Conservation (phyloP, 2,113 vertebrate genomes). For the Laticauda colubrina region DNA sequence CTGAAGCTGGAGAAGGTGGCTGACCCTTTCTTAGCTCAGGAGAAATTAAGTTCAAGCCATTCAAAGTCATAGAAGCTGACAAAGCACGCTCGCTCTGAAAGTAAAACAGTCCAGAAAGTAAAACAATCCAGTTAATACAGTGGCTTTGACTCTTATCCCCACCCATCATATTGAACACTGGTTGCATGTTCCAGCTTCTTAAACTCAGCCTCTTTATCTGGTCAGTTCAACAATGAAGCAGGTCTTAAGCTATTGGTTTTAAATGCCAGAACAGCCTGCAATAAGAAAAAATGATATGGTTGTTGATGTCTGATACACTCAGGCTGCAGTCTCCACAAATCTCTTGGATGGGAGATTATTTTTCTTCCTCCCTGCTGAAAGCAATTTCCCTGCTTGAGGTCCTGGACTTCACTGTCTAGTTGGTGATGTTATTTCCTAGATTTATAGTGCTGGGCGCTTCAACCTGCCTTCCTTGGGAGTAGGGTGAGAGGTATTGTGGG, state of each 20-base stretch:
- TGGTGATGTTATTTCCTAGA: too few relatives aligned
- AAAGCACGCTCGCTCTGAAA: constrained; percentile 69
- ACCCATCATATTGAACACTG: neutral
- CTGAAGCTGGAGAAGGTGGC: constrained; percentile 69
- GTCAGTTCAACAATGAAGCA: neutral
- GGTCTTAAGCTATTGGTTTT: neutral
- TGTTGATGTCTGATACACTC: too few relatives aligned
- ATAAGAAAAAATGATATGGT: neutral
- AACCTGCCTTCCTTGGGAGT: too few relatives aligned
- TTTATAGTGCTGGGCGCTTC: too few relatives aligned
- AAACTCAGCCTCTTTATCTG: neutral
- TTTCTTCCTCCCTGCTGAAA: too few relatives aligned
- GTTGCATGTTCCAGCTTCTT: neutral
- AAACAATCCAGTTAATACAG: neutral
- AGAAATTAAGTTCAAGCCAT: constrained; percentile 70
- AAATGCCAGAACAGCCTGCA: neutral
- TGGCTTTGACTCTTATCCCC: neutral
- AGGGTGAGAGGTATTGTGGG: too few relatives aligned
- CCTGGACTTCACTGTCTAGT: too few relatives aligned
- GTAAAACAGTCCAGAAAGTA: neutral
- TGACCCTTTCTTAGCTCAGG: constrained; percentile 73
- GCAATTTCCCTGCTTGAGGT: too few relatives aligned
- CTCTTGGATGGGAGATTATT: too few relatives aligned
- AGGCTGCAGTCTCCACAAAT: too few relatives aligned
- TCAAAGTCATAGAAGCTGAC: constrained; percentile 61